Base-by-base conservation (phyloP, 2,113 vertebrate genomes). In the Montifringilla adamsi region DNA sequence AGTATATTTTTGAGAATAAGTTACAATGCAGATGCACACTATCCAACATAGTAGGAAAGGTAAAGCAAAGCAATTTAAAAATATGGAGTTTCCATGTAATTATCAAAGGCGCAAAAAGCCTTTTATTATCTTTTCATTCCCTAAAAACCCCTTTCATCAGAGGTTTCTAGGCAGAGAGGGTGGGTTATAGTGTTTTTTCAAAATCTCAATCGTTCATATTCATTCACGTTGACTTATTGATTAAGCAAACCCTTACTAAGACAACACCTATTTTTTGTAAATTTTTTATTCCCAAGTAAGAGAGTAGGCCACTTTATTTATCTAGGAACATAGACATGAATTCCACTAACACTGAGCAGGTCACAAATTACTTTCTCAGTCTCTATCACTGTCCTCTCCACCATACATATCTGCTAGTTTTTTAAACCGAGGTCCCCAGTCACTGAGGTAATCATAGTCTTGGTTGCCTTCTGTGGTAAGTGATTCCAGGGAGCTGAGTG, bases 331-430 rank as follows among this genome's bases (percentile, higher is more conserved):
- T 80, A 94, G 55, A 96, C 85, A 95, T 89, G 30, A 92, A 75
- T 96, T 95, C 21, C 93, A 96, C 83, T 84, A 92, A 91, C 60
- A 91, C 49, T 59, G 89, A 78, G 62, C 81, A 88, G 78, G 53
- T 92, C 85, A 89, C 47, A 77, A 31, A 33, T 68, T 68, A 93
- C 24, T 93, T 98, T 97, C 97, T 95, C 97, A 98, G 20, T 98
- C 98, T 82, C 90, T 28, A 77, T 98, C 98, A 62, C 98, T 98
- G 26, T 98, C 98, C 4, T 98, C 97, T 58, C 98, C 98, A 10
- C 98, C 98, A 14, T 98, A 98, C 98, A 98, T 97, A 60, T 98
- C 98, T 19, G 98, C 98, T 14, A 98, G 93, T 39, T 98, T 98
- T 90, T 98, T 98, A 95, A 98, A 98, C 4, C 95, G 97, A 39